Base-by-base conservation (phyloP, 1,140 invertebrate genomes). In the Artemia franciscana region DNA sequence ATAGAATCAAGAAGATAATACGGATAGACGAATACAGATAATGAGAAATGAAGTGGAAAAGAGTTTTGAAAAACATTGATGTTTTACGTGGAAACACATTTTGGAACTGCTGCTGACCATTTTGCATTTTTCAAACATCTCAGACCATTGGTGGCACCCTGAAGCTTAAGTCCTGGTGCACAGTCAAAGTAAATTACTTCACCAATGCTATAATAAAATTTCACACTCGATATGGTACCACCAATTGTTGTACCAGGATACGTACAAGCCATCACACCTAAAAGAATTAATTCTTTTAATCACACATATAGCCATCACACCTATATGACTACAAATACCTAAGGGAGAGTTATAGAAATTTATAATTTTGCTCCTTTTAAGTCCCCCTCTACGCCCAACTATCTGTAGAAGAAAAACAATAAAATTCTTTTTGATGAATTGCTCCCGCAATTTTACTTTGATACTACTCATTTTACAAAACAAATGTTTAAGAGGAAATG, bases 131-230 rank as follows among this genome's bases (percentile, higher is more conserved):
- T 82, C 63, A 86, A 72, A 75, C 84, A 88, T 68, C 82, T 80
- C 18, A 88, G 73, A 12, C 39, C 39, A 73, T 84, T 83, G 15
- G 81, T 77, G 3, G 84, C 80, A 25, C 88, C 88, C 60, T 79
- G 78, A 30, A 91, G 73, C 62, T 77, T 75, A 61, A 88, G 80
- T 0, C 85, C 85, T 3, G 84, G 79, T 63, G 84, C 82, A 69
- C 87, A 90, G 3, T 84, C 84, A 71, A 88, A 89, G 3, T 81
- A 83, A 23, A 90, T 83, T n/a, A 82, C 86, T 70, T 89, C 86
- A 2, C 84, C 84, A 63, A 88, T 85, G 68, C 81, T 81, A 72
- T 89, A 89, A 73, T 85, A 88, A 73, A 88, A 89, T 70, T 87
- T 87, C 4, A 88, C 86, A 0, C 80, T 80, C 2, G 86, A 88